phyloP scores from a whole-genome alignment of 2,797 vertebrate species.

The Catamblyrhynchus diadema region DNA sequence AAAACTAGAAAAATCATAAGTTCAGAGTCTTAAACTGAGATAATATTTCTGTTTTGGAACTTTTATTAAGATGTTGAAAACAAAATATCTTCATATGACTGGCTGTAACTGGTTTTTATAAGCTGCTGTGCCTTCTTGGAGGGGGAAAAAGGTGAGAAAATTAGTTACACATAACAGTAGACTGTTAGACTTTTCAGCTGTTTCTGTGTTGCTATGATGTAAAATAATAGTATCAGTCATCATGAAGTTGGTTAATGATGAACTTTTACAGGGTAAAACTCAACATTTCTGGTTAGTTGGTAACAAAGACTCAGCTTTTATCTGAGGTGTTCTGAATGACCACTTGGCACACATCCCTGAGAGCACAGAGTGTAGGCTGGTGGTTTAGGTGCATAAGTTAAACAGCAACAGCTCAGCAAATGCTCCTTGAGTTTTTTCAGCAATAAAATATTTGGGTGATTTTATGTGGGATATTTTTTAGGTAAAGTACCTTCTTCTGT shows the following conservation, averaged over 20 bases:
- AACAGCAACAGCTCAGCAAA: neutral
- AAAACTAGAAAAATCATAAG: neutral
- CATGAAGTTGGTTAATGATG: neutral
- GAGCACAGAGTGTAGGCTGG: neutral
- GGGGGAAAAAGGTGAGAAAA: neutral
- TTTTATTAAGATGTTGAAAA: neutral
- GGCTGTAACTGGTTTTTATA: neutral
- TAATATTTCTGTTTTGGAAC: neutral
- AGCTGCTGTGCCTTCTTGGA: neutral
- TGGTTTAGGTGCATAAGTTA: neutral
- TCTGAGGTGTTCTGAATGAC: neutral
- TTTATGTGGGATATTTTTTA: neutral
- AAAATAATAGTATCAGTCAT: neutral
- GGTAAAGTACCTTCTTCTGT: neutral
- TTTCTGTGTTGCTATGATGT: too few species aligned
- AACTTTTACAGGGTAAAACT: neutral
- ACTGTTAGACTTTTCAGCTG: too few species aligned
- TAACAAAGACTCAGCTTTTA: neutral
- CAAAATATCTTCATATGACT: neutral
- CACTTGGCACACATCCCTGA: neutral
- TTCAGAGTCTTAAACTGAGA: neutral
- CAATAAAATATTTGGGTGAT: neutral
- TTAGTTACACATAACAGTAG: neutral
- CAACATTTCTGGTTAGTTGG: neutral
- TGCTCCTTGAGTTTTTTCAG: neutral